phyloP scores from a whole-genome alignment of 2,113 vertebrate species.

The Cinclus cinclus region DNA sequence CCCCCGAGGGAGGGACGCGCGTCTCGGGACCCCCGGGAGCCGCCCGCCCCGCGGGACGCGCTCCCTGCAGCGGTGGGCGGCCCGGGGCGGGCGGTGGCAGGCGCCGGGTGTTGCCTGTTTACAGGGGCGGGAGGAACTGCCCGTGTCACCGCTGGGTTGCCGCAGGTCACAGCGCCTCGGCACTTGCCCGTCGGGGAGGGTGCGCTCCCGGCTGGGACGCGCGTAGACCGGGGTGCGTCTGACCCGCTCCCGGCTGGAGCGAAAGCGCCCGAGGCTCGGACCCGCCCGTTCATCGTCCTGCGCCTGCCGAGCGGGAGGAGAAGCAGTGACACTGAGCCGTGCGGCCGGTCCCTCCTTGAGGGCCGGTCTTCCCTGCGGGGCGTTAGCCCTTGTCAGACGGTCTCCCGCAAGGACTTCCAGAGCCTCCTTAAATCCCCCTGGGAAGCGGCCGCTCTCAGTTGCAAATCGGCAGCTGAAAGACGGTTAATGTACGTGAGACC shows the following conservation, averaged over 20 bases:
- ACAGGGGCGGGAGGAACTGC: not conserved
- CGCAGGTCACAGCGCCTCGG: too few relatives aligned
- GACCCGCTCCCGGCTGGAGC: not conserved
- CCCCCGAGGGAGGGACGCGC: not conserved
- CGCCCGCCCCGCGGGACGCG: rapidly evolving
- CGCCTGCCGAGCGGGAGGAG: not conserved
- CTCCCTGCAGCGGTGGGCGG: rapidly evolving
- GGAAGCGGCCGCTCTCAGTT: not conserved
- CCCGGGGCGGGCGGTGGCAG: not conserved
- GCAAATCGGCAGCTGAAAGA: not conserved
- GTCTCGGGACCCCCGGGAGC: rapidly evolving
- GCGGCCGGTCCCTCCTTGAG: too few relatives aligned
- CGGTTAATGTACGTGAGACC: not conserved
- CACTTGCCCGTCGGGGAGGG: not conserved
- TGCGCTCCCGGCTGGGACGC: not conserved
- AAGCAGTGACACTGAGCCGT: not conserved
- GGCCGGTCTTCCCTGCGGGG: not conserved
- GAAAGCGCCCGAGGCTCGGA: not conserved
- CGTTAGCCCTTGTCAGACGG: too few relatives aligned
- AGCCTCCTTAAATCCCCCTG: not conserved
- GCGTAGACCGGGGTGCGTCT: too few relatives aligned
- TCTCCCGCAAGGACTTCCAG: too few relatives aligned
- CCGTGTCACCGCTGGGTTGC: not conserved
- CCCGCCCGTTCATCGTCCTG: not conserved
- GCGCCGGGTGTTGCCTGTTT: not conserved